Percentiles rank a stretch among this genome's conserved stretches.
Conservation (phyloP, 1,140 invertebrate genomes). For the Apis mellifera region Amel_HAv3.1 CM009942.2:5120501-5121000, state of each 20-base stretch:
- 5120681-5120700: conserved; percentile 67
- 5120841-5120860: conserved; percentile 39
- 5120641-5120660: conserved; percentile 62
- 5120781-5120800: conserved; percentile 58
- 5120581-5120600: conserved; percentile 45
- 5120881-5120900: conserved; percentile 20
- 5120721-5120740: conserved; percentile 57
- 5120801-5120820: conserved; percentile 62
- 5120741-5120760: conserved; percentile 65
- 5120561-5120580: neutral
- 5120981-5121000: conserved; percentile 56
- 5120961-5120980: conserved; percentile 17
- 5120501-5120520: too few species aligned
- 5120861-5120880: neutral
- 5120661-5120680: conserved; percentile 67
- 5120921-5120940: conserved; percentile 58
- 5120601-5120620: conserved; percentile 61
- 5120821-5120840: conserved; percentile 43
- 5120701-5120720: conserved; percentile 65
- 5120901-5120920: conserved; percentile 52
- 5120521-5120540: neutral
- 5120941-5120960: conserved; percentile 41
- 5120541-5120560: neutral
- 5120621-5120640: conserved; percentile 38
- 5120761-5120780: conserved; percentile 66